A percentile compares a stretch with the other conserved stretches of the same genome.
Evolutionary conservation across 2,113 vertebrate species (phyloP).

Genomic region (Peromyscus polionotus): DNA sequence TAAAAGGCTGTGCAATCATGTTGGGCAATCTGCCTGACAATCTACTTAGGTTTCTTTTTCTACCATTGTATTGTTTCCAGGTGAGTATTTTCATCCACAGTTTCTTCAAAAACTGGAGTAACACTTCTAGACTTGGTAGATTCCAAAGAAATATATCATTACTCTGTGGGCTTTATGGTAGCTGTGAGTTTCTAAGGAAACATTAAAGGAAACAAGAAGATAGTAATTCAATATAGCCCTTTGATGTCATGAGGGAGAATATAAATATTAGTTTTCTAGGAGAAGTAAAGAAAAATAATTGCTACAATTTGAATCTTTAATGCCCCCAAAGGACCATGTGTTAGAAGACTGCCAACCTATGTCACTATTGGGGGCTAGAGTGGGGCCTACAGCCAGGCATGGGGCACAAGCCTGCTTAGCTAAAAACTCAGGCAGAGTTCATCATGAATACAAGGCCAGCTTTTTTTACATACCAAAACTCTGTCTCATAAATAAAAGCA

Average conservation of each 20-base stretch:
- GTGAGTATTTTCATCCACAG: neutral
- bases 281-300: conserved; percentile 39
- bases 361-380: neutral
- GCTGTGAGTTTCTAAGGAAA: conserved; percentile 37
- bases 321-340: neutral
- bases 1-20: neutral
- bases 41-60: neutral
- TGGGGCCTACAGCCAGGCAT: neutral
- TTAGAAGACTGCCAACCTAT: neutral
- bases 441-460: neutral
- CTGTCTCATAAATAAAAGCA: neutral
- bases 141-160: neutral
- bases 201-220: conserved; percentile 29
- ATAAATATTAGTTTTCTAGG: neutral
- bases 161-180: neutral
- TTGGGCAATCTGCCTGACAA: neutral
- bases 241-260: neutral
- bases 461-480: neutral
- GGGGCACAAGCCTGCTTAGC: neutral
- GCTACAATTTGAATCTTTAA: neutral
- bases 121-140: neutral
- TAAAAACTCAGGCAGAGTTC: neutral
- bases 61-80: neutral
- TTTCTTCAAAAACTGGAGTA: neutral
- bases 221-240: neutral